phyloP scores from a whole-genome alignment of 2,797 vertebrate species.

The Danio albolineatus region DNA sequence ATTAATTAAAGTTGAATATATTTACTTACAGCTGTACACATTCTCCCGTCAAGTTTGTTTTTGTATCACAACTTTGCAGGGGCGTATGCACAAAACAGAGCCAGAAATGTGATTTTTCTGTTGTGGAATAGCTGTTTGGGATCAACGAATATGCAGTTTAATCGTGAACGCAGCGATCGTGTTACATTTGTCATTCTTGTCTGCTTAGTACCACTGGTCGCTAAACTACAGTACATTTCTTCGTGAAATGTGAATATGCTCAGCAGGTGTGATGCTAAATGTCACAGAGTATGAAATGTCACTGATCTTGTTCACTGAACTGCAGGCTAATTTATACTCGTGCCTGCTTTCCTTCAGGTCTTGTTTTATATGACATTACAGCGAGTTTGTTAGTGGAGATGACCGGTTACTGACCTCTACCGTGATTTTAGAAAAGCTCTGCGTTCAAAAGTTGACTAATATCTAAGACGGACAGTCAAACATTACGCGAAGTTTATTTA shows the following conservation, averaged over 20 bases:
- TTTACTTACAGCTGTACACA: too few species aligned
- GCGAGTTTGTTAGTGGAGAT: background rate
- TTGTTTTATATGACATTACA: background rate
- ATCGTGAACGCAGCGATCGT: too few species aligned
- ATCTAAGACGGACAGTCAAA: background rate
- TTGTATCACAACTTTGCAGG: too few species aligned
- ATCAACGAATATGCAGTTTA: too few species aligned
- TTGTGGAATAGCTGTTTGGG: too few species aligned
- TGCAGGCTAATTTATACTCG: background rate
- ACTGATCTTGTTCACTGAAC: slow-evolving; percentile 16
- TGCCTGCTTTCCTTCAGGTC: slow-evolving; percentile 9
- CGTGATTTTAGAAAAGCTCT: background rate
- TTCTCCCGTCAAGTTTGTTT: too few species aligned
- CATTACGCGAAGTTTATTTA: too few species aligned
- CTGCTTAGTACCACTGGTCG: background rate
- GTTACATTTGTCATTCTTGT: background rate
- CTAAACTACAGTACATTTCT: too few species aligned
- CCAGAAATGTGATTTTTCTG: too few species aligned
- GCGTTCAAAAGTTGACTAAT: background rate
- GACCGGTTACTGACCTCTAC: background rate
- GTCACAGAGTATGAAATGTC: slow-evolving; percentile 34
- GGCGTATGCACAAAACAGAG: too few species aligned
- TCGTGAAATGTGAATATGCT: too few species aligned
- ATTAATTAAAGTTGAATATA: too few species aligned
- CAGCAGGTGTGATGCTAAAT: slow-evolving; percentile 17